Percentiles rank a stretch among this genome's conserved stretches.
Conservation (phyloP, 1,140 invertebrate genomes). For the Zeugodacus cucurbitae region DNA sequence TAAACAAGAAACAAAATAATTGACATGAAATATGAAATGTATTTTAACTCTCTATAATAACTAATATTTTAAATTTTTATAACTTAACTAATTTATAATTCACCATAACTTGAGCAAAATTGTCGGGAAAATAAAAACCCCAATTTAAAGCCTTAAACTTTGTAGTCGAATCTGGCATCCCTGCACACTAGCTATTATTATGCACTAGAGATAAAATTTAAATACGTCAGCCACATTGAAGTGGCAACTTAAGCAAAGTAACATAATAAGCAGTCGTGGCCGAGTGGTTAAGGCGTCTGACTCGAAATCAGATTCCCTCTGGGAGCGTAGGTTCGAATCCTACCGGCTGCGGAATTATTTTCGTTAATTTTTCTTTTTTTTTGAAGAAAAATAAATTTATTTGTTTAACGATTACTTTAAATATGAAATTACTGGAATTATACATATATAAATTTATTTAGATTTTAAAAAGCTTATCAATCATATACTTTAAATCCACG, state of each 20-base stretch:
- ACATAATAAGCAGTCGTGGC: conserved; percentile 75
- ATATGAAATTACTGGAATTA: too few species aligned
- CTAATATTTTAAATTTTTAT: too few species aligned
- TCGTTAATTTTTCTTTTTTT: not conserved
- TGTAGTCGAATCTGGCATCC: not conserved
- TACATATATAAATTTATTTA: not conserved
- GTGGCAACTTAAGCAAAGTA: not conserved
- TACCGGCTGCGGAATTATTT: conserved; percentile 76
- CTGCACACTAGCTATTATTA: not conserved
- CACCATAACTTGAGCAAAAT: too few species aligned
- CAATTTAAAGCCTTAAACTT: not conserved
- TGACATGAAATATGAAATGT: too few species aligned
- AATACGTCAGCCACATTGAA: not conserved
- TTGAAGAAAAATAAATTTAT: not conserved
- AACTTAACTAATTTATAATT: too few species aligned
- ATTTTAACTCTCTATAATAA: too few species aligned
- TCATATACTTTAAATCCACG: too few species aligned
- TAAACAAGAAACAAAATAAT: too few species aligned
- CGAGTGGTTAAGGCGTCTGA: conserved; percentile 89
- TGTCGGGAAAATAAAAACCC: not conserved
- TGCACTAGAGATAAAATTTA: not conserved
- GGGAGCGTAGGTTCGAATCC: conserved; percentile 88
- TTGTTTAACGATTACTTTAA: too few species aligned
- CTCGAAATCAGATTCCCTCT: conserved; percentile 88
- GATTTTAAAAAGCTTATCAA: too few species aligned